These are phyloP conservation scores for Semotilus atromaculatus DNA, from an alignment of 2,797 vertebrate genomes.

Conservation along the genomic window DNA sequence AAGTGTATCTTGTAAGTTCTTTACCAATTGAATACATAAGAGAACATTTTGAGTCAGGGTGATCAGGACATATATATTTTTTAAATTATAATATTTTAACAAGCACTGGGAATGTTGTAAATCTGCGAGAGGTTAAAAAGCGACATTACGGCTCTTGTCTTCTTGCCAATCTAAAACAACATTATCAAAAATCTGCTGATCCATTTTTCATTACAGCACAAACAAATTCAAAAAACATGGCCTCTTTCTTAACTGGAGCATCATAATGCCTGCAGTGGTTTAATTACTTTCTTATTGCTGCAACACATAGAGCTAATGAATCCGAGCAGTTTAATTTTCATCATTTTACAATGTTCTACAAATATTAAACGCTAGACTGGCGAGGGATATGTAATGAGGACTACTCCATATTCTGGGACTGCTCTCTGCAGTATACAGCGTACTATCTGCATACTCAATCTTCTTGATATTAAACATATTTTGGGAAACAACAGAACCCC, in stretches of 20 bases:
- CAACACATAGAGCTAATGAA: slow-evolving; percentile 50
- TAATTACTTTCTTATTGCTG: slow-evolving; percentile 48
- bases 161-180: slow-evolving; percentile 5
- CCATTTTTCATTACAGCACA: slow-evolving; percentile 40
- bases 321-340: slow-evolving; percentile 36
- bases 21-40: background rate
- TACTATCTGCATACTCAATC: slow-evolving; percentile 1
- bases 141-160: background rate
- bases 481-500: slow-evolving; percentile 16
- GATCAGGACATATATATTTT: too few species aligned
- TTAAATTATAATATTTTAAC: too few species aligned
- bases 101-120: background rate
- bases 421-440: slow-evolving; percentile 2
- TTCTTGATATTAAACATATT: slow-evolving; percentile 21
- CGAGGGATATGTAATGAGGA: slow-evolving; percentile 19
- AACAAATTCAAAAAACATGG: slow-evolving; percentile 47
- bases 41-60: background rate
- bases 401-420: slow-evolving; percentile 1
- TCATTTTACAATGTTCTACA: slow-evolving; percentile 29
- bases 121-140: background rate
- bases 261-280: slow-evolving; percentile 42
- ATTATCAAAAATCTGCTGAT: slow-evolving; percentile 14
- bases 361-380: slow-evolving; percentile 35
- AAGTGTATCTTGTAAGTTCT: background rate
- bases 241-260: slow-evolving; percentile 54